Conservation (phyloP, 2,797 vertebrate species). For the Megalops cyprinoides region DNA sequence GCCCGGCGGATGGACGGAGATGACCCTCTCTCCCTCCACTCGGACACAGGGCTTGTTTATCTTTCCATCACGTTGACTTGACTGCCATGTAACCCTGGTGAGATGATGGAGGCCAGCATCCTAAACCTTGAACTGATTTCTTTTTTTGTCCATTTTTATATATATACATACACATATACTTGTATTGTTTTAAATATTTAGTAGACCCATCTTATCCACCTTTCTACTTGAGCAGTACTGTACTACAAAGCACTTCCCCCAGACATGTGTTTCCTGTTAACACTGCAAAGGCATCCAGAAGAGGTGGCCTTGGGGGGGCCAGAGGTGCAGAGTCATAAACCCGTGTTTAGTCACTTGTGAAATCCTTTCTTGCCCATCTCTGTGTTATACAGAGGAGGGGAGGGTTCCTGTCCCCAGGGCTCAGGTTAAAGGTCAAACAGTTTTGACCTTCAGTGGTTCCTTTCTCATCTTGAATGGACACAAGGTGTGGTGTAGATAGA, state of each 20-base stretch:
- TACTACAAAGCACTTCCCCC: background rate
- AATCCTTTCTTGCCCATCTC: background rate
- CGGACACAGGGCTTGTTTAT: background rate
- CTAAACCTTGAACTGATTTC: background rate
- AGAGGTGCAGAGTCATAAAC: background rate
- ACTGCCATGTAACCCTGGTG: background rate
- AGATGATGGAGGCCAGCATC: background rate
- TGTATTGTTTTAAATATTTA: constrained; percentile 20
- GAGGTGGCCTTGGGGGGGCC: background rate
- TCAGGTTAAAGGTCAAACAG: background rate
- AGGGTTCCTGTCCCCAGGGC: background rate
- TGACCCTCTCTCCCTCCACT: background rate
- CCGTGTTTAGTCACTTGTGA: background rate
- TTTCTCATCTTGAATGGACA: background rate
- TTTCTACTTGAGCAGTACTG: background rate
- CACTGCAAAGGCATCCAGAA: background rate
- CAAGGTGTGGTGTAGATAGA: background rate
- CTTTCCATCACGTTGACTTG: constrained; percentile 8
- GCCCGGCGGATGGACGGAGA: background rate
- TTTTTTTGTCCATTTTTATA: background rate
- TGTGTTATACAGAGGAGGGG: too few relatives aligned
- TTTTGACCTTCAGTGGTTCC: background rate
- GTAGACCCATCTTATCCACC: background rate
- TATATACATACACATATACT: constrained; percentile 3
- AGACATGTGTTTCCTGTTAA: background rate